These are phyloP conservation scores for Phortica magna DNA, from an alignment of 2,888 invertebrate genomes.

Conservation along the genomic window DNA sequence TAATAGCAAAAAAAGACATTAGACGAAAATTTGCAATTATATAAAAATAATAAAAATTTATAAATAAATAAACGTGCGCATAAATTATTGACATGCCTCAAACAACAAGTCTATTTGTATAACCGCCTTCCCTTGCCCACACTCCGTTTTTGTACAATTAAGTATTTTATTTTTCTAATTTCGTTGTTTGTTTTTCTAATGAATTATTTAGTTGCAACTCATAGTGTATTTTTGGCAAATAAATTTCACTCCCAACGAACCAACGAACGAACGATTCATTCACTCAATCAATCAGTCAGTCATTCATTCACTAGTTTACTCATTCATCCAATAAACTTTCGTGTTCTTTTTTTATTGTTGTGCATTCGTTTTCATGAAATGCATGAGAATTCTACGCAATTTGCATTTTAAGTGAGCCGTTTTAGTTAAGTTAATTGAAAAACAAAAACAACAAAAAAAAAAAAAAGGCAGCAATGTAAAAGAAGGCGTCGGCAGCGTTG, in stretches of 20 bases:
- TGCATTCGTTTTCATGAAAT: constrained; percentile 6
- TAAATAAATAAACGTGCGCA: background rate
- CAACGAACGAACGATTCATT: background rate
- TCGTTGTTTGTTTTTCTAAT: no score
- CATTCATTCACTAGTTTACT: background rate
- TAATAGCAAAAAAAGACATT: background rate
- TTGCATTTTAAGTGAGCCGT: constrained; percentile 40
- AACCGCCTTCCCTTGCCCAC: no score
- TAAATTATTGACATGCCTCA: background rate
- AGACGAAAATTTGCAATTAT: background rate
- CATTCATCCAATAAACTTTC: background rate
- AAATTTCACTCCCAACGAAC: background rate
- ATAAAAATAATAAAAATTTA: background rate
- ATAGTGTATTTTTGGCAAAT: no score
- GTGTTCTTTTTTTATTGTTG: background rate
- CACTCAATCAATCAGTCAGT: background rate
- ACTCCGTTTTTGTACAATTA: no score
- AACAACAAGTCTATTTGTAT: background rate
- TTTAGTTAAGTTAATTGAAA: constrained; percentile 29
- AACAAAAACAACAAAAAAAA: constrained; percentile 1
- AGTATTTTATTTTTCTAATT: no score
- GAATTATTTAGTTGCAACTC: no score
- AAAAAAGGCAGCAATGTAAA: background rate
- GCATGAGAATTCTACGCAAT: constrained; percentile 37
- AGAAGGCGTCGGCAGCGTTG: background rate